Percentiles rank a stretch among this genome's conserved stretches.
phyloP scores from a whole-genome alignment of 2,888 invertebrate species.

The Asteroscopus sphinx region DNA sequence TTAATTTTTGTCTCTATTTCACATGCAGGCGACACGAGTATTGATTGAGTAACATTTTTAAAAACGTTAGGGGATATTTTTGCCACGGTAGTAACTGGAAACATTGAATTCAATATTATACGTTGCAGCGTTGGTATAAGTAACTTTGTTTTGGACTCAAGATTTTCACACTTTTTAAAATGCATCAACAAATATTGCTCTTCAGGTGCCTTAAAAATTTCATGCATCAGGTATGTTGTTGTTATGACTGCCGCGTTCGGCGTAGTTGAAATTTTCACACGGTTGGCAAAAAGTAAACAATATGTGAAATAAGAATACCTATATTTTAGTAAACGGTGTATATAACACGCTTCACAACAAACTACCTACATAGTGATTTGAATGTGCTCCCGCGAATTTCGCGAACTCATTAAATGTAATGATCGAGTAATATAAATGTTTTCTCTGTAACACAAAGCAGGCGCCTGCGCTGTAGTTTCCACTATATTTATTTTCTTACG shows the following conservation, averaged over 20 bases:
- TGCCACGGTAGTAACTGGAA: too few relatives aligned
- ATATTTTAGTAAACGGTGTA: constrained; percentile 10
- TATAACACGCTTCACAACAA: constrained; percentile 6
- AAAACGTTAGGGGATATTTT: too few relatives aligned
- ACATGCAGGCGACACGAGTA: background rate
- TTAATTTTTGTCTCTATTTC: background rate
- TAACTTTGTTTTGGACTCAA: too few relatives aligned
- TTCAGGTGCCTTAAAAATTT: constrained; percentile 11
- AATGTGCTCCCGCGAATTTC: constrained; percentile 31
- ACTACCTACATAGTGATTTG: constrained; percentile 25
- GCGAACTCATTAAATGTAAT: constrained; percentile 38
- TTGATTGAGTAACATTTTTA: too few relatives aligned
- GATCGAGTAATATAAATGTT: constrained; percentile 29
- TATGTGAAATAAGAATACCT: constrained; percentile 19
- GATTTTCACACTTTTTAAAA: too few relatives aligned
- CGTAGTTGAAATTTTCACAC: constrained; percentile 24
- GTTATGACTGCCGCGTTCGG: constrained; percentile 28
- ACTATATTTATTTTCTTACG: constrained; percentile 22
- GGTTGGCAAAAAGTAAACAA: constrained; percentile 30
- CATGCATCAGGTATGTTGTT: constrained; percentile 11
- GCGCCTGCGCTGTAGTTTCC: constrained; percentile 18
- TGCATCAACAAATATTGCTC: too few relatives aligned
- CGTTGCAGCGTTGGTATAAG: too few relatives aligned
- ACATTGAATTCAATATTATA: too few relatives aligned
- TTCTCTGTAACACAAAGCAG: constrained; percentile 41